Evolutionary conservation across 2,888 invertebrate species (phyloP).

Genomic region (Bugulina stolonifera): DNA sequence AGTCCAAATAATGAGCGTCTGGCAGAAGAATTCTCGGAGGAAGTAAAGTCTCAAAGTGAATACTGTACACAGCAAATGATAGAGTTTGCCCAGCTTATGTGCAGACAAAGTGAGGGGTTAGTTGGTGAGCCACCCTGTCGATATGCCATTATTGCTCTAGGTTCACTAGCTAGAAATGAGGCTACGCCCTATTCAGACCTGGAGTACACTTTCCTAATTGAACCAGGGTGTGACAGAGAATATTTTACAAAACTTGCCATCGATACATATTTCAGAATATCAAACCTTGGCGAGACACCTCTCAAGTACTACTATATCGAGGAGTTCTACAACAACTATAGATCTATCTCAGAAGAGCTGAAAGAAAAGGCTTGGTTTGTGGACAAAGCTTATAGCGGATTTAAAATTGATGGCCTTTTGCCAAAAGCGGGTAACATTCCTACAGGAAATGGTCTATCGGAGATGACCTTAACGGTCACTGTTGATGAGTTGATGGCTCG

Average conservation of each 20-base stretch:
- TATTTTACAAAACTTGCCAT: slow-evolving; percentile 4
- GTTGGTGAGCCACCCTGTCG: not conserved
- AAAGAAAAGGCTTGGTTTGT: not conserved
- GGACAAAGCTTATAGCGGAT: not conserved
- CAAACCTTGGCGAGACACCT: slow-evolving; percentile 9
- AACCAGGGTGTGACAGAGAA: not conserved
- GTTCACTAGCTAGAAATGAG: slow-evolving; percentile 9
- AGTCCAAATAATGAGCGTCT: not conserved
- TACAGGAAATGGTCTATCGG: slow-evolving; percentile 19
- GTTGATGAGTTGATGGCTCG: not conserved
- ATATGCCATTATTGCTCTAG: slow-evolving; percentile 17
- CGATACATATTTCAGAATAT: slow-evolving; percentile 21
- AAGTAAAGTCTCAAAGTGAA: not conserved
- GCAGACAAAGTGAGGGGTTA: not conserved
- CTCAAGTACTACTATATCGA: slow-evolving; percentile 2
- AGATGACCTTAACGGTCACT: not conserved
- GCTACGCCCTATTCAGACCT: slow-evolving; percentile 21
- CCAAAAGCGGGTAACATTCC: slow-evolving; percentile 21
- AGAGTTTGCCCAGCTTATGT: not conserved
- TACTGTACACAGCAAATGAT: not conserved
- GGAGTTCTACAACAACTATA: not conserved
- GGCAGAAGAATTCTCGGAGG: not conserved
- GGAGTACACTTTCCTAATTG: slow-evolving; percentile 6
- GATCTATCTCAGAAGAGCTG: not conserved
- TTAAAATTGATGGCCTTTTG: slow-evolving; percentile 8